Conservation (phyloP, 2,797 vertebrate species). For the Echeneis naucrates region DNA sequence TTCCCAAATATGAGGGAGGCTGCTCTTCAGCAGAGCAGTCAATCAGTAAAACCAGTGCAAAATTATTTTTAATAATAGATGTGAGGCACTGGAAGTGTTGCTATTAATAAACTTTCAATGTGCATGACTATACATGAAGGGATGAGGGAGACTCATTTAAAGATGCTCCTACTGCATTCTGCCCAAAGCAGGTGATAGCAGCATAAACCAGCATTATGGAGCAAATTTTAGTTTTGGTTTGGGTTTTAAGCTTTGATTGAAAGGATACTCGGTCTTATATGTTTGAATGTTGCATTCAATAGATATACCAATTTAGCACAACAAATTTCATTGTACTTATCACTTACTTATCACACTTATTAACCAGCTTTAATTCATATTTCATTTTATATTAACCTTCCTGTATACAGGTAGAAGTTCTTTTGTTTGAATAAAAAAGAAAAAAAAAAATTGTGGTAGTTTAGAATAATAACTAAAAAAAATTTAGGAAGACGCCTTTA, state of each 20-base stretch:
- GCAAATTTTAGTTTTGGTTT: not conserved
- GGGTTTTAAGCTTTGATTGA: not conserved
- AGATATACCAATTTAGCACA: not conserved
- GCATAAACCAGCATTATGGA: not conserved
- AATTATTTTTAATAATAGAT: conserved; percentile 41
- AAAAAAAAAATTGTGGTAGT: too few species aligned
- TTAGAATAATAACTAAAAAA: too few species aligned
- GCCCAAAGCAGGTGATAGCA: not conserved
- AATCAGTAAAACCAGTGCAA: conserved; percentile 15
- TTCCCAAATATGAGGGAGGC: not conserved
- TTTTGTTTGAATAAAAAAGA: too few species aligned
- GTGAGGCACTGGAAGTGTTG: conserved; percentile 18
- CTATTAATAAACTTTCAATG: conserved; percentile 40
- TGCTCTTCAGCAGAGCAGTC: conserved; percentile 36
- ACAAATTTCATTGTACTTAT: not conserved
- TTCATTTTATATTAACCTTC: too few species aligned
- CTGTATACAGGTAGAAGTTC: too few species aligned
- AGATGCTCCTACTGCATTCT: not conserved
- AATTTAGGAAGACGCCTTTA: not conserved
- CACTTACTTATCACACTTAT: too few species aligned
- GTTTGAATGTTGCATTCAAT: not conserved
- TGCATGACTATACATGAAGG: conserved; percentile 30
- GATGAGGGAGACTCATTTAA: conserved; percentile 20
- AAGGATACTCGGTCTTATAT: not conserved
- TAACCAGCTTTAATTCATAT: too few species aligned